Evolutionary conservation across 2,113 vertebrate genomes (phyloP), one percentile per base, ranked within the genome.

Genomic region (Serinus canaria): DNA sequence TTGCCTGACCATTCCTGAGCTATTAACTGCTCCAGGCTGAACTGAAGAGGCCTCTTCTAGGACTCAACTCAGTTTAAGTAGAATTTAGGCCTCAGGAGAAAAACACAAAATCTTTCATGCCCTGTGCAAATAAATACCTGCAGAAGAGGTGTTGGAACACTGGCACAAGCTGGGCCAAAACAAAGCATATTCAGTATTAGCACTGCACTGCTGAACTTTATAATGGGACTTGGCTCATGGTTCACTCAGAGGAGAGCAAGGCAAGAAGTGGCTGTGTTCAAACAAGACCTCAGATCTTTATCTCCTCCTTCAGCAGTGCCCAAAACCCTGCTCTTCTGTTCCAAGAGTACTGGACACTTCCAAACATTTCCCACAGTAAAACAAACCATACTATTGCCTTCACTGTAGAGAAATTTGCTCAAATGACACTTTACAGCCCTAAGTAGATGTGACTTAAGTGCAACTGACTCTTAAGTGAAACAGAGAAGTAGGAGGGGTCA

Each of bases 401-500:
- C 47, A 50, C 20, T 63, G 31, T 3, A 22, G 60, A 76, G 70
- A 80, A 80, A 89, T 78, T 70, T 72, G 41, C 67, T 86, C 89
- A 52, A 49, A 31, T 62, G 31, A 28, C 12, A 73, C n/a, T 95
- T 76, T 41, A 50, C 59, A 88, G 76, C 67, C 59, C 11, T 55
- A 63, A 86, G 87, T 35, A 70, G 53, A 83, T 66, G 28, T 23
- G 22, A 87, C 17, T 66, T 80, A 16, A 21, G 24, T 64, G 69
- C 60, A 75, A 81, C 33, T 75, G 66, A 85, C 67, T 90, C 53
- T 20, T 20, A 85, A 91, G 18, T 92, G 84, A 91, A 95, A 96
- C 43, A 64, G 64, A 88, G 95, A 97, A 97, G 92, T 92, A 30
- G 16, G 22, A 25, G n/a, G 31, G 53, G 17, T 58, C 72, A 85